Percentiles rank a stretch among this genome's conserved stretches.
Evolutionary conservation across 2,113 vertebrate genomes (phyloP).

Genomic region (Rhea americana): DNA sequence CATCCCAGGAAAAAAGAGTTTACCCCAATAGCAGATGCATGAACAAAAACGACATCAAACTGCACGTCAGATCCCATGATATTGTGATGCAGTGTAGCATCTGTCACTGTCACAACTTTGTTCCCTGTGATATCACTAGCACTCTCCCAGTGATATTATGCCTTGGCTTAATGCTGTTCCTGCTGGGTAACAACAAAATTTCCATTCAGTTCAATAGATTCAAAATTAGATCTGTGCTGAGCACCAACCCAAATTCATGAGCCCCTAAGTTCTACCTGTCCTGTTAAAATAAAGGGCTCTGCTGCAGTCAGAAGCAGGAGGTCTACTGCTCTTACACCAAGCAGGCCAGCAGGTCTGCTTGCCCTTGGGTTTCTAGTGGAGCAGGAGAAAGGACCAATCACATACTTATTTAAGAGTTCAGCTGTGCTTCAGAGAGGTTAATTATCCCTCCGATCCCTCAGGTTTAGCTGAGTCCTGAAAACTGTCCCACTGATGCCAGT

Average conservation of each 20-base stretch:
- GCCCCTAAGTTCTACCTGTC: neutral
- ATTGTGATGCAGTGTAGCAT: rapidly evolving
- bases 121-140: rapidly evolving
- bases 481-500: rapidly evolving
- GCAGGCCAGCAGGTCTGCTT: neutral
- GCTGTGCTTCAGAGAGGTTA: neutral
- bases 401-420: neutral
- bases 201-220: neutral
- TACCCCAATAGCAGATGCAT: neutral
- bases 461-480: neutral
- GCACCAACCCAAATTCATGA: rapidly evolving
- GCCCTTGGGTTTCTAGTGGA: neutral
- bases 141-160: rapidly evolving
- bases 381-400: neutral
- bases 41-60: neutral
- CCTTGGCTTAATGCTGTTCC: neutral
- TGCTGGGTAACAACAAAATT: neutral
- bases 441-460: neutral
- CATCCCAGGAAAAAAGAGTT: neutral
- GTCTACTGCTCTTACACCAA: neutral
- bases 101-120: neutral
- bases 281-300: neutral
- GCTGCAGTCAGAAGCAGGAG: neutral
- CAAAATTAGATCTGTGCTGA: neutral
- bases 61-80: neutral